Evolutionary conservation across 35 echinoderm and acorn worm species (phyloP), one percentile per base, ranked within the genome.

Genomic region (Apostichopus japonicus): DNA sequence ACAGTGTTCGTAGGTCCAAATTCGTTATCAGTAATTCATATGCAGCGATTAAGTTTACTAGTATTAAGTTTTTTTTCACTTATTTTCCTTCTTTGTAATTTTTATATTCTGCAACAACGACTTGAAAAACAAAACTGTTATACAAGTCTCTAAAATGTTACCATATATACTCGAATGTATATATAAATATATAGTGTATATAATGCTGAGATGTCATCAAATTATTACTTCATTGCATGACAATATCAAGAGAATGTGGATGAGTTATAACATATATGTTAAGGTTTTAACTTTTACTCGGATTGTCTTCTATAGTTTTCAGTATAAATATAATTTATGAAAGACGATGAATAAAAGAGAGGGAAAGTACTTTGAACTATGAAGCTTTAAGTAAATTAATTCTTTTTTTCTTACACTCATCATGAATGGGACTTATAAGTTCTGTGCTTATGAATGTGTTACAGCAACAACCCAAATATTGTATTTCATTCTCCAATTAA

Each of bases 111-210:
- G 16, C 7, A 21, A 67, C 11, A 67, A 75, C 71, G 71, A 75
- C 71, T 75, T 75, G 71, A 75, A 75, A 7, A 75, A 75, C 13
- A 15, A 75, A 75, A 75, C 21, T 23, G 71, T n/a, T 75, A 75
- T 75, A 19, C 71, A 75, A 75, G 71, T 75, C 71, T 75, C 71
- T 75, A 75, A 75, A 75, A 75, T 75, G 16, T 75, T 75, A 75
- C 71, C 21, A 75, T 75, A 75, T 75, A 75, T 75, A 75, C 71
- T 75, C 17, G 71, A 75, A 75, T 75, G 71, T 75, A 75, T 75
- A 75, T 75, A 75, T 75, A 75, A 75, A 75, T 75, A 75, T 75
- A 75, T 75, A 75, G 71, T 75, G 71, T 75, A 75, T 75, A 75
- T 75, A 75, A 75, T 75, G 71, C 71, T 67, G 63, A 67, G 63